phyloP scores from a whole-genome alignment of 1,140 invertebrate genomes.

The Zaprionus davidi region DNA sequence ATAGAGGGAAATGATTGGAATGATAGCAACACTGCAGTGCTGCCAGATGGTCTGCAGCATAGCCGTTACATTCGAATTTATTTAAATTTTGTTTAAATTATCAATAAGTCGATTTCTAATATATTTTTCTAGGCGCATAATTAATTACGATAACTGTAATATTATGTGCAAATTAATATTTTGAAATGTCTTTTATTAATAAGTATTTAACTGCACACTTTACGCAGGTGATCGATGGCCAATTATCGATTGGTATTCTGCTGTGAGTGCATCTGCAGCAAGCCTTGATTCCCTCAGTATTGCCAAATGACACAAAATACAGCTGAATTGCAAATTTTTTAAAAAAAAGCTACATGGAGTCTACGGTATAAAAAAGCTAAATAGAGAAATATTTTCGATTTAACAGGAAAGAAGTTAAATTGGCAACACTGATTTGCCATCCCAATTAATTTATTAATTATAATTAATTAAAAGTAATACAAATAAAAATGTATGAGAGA shows the following conservation, averaged over 20 bases:
- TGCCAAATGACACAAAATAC: too few relatives aligned
- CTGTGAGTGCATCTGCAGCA: background rate
- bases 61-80: conserved; percentile 30
- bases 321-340: too few relatives aligned
- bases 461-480: too few relatives aligned
- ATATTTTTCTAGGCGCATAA: background rate
- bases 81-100: background rate
- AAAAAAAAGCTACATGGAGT: too few relatives aligned
- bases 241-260: background rate
- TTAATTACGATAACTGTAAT: background rate
- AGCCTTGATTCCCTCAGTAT: too few relatives aligned
- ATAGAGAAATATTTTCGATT: too few relatives aligned
- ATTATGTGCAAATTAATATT: background rate
- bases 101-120: background rate
- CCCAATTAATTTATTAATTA: too few relatives aligned
- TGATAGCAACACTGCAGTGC: conserved; percentile 26
- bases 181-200: background rate
- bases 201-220: background rate
- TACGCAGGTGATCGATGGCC: background rate
- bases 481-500: background rate
- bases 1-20: background rate
- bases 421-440: too few relatives aligned
- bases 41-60: conserved; percentile 22
- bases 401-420: too few relatives aligned
- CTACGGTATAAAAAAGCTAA: too few relatives aligned